A percentile compares a stretch with the other conserved stretches of the same genome.
These are phyloP conservation scores for Cetoscarus ocellatus DNA, from an alignment of 2,797 vertebrate species.

Conservation along the genomic window DNA sequence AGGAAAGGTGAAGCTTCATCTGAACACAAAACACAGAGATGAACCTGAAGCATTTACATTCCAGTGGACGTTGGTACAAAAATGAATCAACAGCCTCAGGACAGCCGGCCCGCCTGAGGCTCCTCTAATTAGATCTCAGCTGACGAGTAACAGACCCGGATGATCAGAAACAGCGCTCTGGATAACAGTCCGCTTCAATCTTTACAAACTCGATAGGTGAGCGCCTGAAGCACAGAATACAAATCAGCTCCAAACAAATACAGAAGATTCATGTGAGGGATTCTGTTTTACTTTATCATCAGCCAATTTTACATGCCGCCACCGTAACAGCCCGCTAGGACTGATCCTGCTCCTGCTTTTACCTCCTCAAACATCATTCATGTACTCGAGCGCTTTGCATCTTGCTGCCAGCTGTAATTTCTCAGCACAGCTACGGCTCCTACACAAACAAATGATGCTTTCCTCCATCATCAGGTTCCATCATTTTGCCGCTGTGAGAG, in stretches of 20 bases:
- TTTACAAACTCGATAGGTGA: constrained; percentile 52
- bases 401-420: constrained; percentile 54
- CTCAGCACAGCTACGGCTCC: constrained; percentile 27
- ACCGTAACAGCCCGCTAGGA: constrained; percentile 35
- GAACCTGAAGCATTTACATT: constrained; percentile 66
- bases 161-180: constrained; percentile 54
- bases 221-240: constrained; percentile 44
- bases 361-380: constrained; percentile 38
- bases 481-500: constrained; percentile 31
- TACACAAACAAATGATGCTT: constrained; percentile 40
- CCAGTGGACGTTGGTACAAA: constrained; percentile 57
- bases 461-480: constrained; percentile 43
- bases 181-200: constrained; percentile 58
- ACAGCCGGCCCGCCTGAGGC: constrained; percentile 32
- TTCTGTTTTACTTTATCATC: constrained; percentile 51
- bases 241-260: constrained; percentile 59
- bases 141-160: constrained; percentile 38
- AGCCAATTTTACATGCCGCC: constrained; percentile 49
- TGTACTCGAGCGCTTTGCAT: constrained; percentile 49
- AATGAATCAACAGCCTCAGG: constrained; percentile 46
- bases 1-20: constrained; percentile 52
- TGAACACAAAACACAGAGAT: constrained; percentile 50
- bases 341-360: constrained; percentile 23
- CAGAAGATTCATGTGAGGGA: constrained; percentile 48
- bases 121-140: constrained; percentile 56